These are phyloP conservation scores for Podotricha telesiphe DNA, from an alignment of 2,888 invertebrate genomes.

Conservation along the genomic window DNA sequence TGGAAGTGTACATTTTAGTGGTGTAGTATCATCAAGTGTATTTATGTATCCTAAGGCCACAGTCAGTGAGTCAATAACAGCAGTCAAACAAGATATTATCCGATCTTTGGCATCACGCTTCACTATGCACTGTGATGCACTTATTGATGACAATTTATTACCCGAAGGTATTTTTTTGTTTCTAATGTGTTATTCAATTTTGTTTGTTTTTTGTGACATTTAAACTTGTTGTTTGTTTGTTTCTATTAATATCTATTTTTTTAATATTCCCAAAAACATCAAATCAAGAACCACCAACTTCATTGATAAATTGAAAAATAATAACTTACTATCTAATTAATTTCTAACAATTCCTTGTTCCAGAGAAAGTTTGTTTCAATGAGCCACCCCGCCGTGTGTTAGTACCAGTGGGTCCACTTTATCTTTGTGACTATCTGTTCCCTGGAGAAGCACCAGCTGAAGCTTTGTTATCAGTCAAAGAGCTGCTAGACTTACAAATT, in stretches of 20 bases:
- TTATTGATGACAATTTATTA: slow-evolving; percentile 90
- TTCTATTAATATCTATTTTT: too few relatives aligned
- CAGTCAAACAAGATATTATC: slow-evolving; percentile 92
- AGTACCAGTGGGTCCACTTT: slow-evolving; percentile 86
- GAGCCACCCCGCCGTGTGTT: slow-evolving; percentile 95
- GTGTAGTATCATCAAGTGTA: slow-evolving; percentile 89
- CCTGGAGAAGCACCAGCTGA: slow-evolving; percentile 94
- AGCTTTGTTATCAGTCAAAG: slow-evolving; percentile 90
- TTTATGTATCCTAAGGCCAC: slow-evolving; percentile 91
- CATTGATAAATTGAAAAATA: too few relatives aligned
- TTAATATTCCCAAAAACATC: neutral
- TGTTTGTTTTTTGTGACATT: neutral
- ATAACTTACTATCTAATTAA: neutral
- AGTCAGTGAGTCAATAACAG: slow-evolving; percentile 87
- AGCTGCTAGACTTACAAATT: slow-evolving; percentile 90
- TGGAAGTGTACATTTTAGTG: slow-evolving; percentile 88
- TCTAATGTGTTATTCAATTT: neutral
- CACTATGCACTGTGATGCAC: slow-evolving; percentile 96
- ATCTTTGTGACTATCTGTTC: slow-evolving; percentile 95
- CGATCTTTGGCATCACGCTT: slow-evolving; percentile 93
- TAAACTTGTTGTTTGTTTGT: too few relatives aligned
- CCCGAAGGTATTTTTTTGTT: slow-evolving; percentile 84
- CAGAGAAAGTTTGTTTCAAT: slow-evolving; percentile 91
- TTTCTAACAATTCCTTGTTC: slow-evolving; percentile 42
- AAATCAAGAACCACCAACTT: too few relatives aligned